phyloP scores from a whole-genome alignment of 2,888 invertebrate species.

The Drosophila mimetica region DNA sequence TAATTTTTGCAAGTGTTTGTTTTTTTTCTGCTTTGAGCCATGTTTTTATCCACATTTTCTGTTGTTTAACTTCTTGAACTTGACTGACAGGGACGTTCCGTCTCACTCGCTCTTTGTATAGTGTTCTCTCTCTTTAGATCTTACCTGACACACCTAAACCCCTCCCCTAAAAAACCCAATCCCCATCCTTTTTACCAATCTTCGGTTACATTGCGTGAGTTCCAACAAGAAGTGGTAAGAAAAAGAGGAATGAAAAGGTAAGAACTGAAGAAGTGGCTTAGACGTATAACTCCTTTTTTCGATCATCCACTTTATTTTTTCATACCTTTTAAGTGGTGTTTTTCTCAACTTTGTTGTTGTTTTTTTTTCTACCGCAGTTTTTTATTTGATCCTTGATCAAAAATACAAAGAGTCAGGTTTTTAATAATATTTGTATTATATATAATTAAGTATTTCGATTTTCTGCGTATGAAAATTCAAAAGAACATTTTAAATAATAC shows the following conservation, averaged over 20 bases:
- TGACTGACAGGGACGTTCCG: slow-evolving; percentile 58
- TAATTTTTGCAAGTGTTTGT: neutral
- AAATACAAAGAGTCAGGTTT: too few species aligned
- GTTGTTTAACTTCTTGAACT: slow-evolving; percentile 18
- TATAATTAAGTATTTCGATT: too few species aligned
- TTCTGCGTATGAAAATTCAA: too few species aligned
- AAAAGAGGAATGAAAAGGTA: slow-evolving; percentile 13
- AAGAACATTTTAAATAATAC: too few species aligned
- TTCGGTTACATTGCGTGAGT: slow-evolving; percentile 38
- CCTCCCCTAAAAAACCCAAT: slow-evolving; percentile 1
- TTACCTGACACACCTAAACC: slow-evolving; percentile 1
- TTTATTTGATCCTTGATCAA: neutral
- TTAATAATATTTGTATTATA: too few species aligned
- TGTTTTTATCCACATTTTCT: slow-evolving; percentile 31
- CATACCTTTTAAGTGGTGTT: slow-evolving; percentile 21
- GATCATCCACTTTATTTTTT: slow-evolving; percentile 65
- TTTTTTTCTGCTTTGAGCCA: slow-evolving; percentile 9
- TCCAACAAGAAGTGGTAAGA: slow-evolving; percentile 19
- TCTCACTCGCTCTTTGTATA: neutral
- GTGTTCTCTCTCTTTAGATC: neutral
- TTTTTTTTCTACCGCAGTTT: slow-evolving; percentile 36
- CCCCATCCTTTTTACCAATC: slow-evolving; percentile 20
- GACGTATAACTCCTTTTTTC: slow-evolving; percentile 18
- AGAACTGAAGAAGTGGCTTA: neutral
- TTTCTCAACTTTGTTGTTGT: slow-evolving; percentile 20